A percentile compares a stretch with the other conserved stretches of the same genome.
phyloP scores from a whole-genome alignment of 2,113 vertebrate species.

The Gasterosteus nipponicus region DNA sequence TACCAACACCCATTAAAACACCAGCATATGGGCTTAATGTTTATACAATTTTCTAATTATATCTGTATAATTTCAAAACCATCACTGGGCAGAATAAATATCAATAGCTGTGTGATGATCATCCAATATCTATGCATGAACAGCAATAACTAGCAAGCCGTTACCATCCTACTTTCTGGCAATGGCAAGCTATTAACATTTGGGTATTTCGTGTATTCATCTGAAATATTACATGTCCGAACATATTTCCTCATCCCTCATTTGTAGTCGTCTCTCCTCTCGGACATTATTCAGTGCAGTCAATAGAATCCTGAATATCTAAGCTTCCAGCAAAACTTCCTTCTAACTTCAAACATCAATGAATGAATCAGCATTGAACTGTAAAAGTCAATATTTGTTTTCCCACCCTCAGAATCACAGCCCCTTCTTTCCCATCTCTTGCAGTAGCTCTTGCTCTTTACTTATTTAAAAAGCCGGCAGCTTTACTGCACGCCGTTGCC shows the following conservation, averaged over 20 bases:
- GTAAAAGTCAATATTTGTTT: slow-evolving; percentile 46
- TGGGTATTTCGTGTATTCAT: slow-evolving; percentile 39
- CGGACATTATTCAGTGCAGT: slow-evolving; percentile 20
- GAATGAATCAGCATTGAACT: slow-evolving; percentile 55
- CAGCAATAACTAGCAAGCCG: slow-evolving; percentile 26
- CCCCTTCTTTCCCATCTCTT: slow-evolving; percentile 2
- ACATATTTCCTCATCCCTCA: slow-evolving; percentile 33
- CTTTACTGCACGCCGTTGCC: slow-evolving; percentile 11
- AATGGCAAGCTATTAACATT: slow-evolving; percentile 35
- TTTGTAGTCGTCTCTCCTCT: slow-evolving; percentile 42
- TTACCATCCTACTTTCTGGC: slow-evolving; percentile 22
- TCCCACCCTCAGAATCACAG: slow-evolving; percentile 38
- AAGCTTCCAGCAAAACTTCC: slow-evolving; percentile 58
- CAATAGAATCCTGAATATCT: slow-evolving; percentile 35
- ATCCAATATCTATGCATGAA: not conserved
- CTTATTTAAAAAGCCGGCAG: slow-evolving; percentile 25
- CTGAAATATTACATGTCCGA: slow-evolving; percentile 36
- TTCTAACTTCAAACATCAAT: slow-evolving; percentile 50
- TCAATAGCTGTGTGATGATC: slow-evolving; percentile 4
- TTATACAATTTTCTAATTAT: not conserved
- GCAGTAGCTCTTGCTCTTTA: slow-evolving; percentile 9
- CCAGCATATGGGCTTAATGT: not conserved
- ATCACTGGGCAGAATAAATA: slow-evolving; percentile 9
- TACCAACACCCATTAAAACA: not conserved
- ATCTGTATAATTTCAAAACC: slow-evolving; percentile 7